phyloP scores from a whole-genome alignment of 2,888 invertebrate genomes.

The Charanyca ferruginea region DNA sequence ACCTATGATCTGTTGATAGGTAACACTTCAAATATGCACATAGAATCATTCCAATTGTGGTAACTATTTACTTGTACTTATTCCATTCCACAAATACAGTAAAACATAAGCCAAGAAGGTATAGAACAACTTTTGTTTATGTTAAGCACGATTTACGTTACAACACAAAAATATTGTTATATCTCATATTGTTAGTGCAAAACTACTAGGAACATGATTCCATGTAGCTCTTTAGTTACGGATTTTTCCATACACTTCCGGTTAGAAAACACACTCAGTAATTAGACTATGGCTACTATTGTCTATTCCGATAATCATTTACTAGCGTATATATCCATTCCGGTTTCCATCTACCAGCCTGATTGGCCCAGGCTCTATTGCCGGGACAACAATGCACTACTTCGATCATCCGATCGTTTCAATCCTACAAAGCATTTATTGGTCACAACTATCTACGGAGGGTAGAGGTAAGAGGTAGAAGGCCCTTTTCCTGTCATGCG shows the following conservation, averaged over 20 bases:
- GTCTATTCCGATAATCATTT: neutral
- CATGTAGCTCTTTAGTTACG: too few relatives aligned
- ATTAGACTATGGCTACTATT: too few relatives aligned
- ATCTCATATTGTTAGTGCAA: too few relatives aligned
- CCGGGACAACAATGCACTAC: neutral
- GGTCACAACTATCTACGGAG: too few relatives aligned
- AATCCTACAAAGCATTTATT: conserved; percentile 21
- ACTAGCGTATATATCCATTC: neutral
- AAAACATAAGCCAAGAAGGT: neutral
- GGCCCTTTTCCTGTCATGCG: too few relatives aligned
- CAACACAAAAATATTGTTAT: too few relatives aligned
- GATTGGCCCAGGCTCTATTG: neutral
- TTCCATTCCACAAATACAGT: neutral
- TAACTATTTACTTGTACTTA: conserved; percentile 11
- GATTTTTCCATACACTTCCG: neutral
- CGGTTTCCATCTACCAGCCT: neutral
- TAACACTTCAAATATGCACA: neutral
- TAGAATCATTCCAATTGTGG: neutral
- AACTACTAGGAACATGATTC: too few relatives aligned
- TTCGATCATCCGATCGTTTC: neutral
- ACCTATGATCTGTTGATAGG: neutral
- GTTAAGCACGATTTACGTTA: too few relatives aligned
- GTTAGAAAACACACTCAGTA: neutral
- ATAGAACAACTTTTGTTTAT: too few relatives aligned
- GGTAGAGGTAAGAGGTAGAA: too few relatives aligned